These are phyloP conservation scores for Radopholus similis DNA, from an alignment of 1,140 invertebrate species.

Conservation along the genomic window DNA sequence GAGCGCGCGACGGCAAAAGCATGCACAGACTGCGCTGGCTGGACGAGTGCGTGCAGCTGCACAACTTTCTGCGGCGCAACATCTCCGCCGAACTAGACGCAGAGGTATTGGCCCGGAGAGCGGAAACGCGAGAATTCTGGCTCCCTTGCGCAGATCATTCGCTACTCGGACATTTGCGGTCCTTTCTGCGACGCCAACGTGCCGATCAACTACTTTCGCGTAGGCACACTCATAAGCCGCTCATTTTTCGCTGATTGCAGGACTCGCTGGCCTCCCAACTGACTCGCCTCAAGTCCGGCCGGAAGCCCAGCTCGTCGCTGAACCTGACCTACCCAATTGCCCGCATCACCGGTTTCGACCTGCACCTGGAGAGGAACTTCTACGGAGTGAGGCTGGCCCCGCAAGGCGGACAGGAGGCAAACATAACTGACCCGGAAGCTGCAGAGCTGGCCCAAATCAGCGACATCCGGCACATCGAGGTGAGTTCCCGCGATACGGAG, in stretches of 20 bases:
- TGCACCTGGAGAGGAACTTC: conserved; percentile 54
- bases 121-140: neutral
- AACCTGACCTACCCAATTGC: conserved; percentile 48
- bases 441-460: neutral
- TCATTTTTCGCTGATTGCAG: neutral
- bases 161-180: conserved; percentile 50
- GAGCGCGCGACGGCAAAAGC: conserved; percentile 35
- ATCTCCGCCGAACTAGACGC: conserved; percentile 2
- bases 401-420: neutral
- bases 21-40: conserved; percentile 41
- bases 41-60: conserved; percentile 37
- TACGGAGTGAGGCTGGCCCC: conserved; percentile 33
- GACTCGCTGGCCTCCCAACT: conserved; percentile 16
- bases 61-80: conserved; percentile 17
- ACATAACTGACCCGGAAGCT: neutral
- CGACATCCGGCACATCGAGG: conserved; percentile 49
- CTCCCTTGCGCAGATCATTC: conserved; percentile 16
- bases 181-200: conserved; percentile 47
- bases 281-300: neutral
- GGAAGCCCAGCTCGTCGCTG: neutral
- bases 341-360: conserved; percentile 39
- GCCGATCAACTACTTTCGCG: conserved; percentile 26
- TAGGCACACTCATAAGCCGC: neutral
- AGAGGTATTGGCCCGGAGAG: neutral
- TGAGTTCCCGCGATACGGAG: neutral